phyloP scores from a whole-genome alignment of 1,140 invertebrate species.

The Apis cerana region DNA sequence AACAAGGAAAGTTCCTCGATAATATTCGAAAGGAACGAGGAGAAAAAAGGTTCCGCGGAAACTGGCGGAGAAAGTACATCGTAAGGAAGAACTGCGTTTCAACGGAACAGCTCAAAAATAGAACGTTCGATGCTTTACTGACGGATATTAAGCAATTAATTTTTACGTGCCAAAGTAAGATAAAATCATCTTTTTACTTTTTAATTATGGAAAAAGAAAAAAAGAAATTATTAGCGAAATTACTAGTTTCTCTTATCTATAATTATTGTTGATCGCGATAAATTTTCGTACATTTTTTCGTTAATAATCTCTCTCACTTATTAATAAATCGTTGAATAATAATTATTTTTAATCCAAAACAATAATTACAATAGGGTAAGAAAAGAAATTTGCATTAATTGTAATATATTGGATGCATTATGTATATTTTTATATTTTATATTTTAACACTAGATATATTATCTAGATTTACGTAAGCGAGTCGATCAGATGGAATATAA shows the following conservation, averaged over 20 bases:
- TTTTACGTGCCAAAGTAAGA: not conserved
- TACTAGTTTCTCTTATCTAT: no score
- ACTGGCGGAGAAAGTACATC: slow-evolving; percentile 57
- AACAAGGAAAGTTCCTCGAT: slow-evolving; percentile 47
- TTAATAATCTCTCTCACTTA: no score
- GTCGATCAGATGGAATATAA: not conserved
- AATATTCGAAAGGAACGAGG: slow-evolving; percentile 61
- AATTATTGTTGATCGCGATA: no score
- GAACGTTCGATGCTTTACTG: not conserved
- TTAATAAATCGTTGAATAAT: no score
- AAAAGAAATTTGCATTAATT: no score
- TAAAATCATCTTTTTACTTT: not conserved
- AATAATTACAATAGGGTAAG: no score
- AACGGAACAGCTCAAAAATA: slow-evolving; percentile 19
- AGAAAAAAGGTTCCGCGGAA: slow-evolving; percentile 56
- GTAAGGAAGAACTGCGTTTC: slow-evolving; percentile 30
- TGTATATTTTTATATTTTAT: no score
- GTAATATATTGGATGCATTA: no score
- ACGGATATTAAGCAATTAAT: not conserved
- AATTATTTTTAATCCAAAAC: no score
- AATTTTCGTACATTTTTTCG: no score
- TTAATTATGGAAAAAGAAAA: not conserved
- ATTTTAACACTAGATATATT: no score
- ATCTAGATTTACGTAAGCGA: not conserved
- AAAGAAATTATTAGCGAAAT: no score